Evolutionary conservation across 1,140 invertebrate species (phyloP), one percentile per base, ranked within the genome.

Genomic region (Zaprionus davidi): DNA sequence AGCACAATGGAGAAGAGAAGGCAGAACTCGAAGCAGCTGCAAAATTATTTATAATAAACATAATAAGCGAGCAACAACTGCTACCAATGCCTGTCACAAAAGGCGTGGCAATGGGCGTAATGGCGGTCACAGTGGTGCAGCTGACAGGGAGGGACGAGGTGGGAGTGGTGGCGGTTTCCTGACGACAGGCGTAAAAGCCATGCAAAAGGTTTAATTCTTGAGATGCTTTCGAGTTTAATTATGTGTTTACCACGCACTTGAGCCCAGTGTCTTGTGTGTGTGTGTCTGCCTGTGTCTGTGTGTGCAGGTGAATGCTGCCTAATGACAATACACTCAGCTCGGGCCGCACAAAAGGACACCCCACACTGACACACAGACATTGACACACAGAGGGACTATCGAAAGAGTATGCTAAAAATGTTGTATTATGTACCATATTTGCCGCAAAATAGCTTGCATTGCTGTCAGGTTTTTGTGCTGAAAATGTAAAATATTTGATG

Each of bases 41-140:
- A 84, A 88, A 88, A 88, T 90, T 90, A 88, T 90, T 85, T 85
- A 90, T 88, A 81, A 88, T 88, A 81, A 88, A 85, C 86, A 90
- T 90, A 90, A 90, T 85, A 85, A 77, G 76, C 79, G 62, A n/a
- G 72, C 71, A 78, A 74, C 85, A 90, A 82, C 85, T 88, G 85
- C 84, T 85, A 78, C 81, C 85, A 81, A 88, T 84, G 78, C 49
- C 72, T 82, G 72, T 69, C 67, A 60, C 49, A 63, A 34, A 55
- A 64, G 62, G 71, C 36, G 62, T 76, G 49, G 71, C 66, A 58
- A 60, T 53, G 64, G 51, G 55, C 53, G 15, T 65, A 56, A 53
- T 63, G 68, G 60, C 70, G 17, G 20, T 22, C n/a, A 3, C 5
- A 17, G 71, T 26, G 49, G 20, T n/a, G 9, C 5, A 26, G 26